Evolutionary conservation across 2,113 vertebrate genomes (phyloP), one percentile per base, ranked within the genome.

Genomic region (Tenrec ecaudatus): DNA sequence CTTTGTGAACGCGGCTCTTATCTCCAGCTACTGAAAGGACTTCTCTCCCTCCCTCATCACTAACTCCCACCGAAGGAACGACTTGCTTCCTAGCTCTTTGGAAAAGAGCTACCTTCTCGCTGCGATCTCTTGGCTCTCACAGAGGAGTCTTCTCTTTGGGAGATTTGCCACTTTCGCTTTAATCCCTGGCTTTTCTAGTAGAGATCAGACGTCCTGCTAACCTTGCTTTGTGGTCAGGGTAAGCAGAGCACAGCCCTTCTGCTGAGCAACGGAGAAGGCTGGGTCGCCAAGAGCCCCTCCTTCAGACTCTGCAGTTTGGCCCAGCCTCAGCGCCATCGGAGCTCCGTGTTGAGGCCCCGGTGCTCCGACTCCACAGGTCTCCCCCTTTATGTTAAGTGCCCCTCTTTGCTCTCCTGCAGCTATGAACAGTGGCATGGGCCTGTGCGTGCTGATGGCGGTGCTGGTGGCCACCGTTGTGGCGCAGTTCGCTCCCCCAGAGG

Each of bases 341-440:
- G 57, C 15, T 9, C 6, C 25, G 71, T 73, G 86, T n/a, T 6
- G n/a, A 60, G 22, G 31, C 33, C 12, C 0, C 11, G 88, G 20
- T 20, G 25, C 25, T 17, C 43, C 0, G 36, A 62, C 40, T 29
- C 64, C 19, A 29, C 19, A 14, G 33, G 1, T 47, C 33, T 47
- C 31, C 66, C 3, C 29, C 89, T 47, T 23, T 6, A 14, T 22
- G 12, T n/a, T 82, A 38, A 88, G 19, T 3, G 33, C 71, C 17
- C 4, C 1, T 14, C 60, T 85, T 17, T 47, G 89, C 93, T 83
- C 75, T 58, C 86, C 47, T 38, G 20, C 94, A 98, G 98, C 98
- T 92, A 99, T 99, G 99, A 98, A 98, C 97, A 94, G 98, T 25
- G 95, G 98, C 78, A 93, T 99, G 60, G 98, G 98, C 95, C 94